Evolutionary conservation across 2,113 vertebrate genomes (phyloP), one percentile per base, ranked within the genome.

Genomic region (Eptesicus fuscus): DNA sequence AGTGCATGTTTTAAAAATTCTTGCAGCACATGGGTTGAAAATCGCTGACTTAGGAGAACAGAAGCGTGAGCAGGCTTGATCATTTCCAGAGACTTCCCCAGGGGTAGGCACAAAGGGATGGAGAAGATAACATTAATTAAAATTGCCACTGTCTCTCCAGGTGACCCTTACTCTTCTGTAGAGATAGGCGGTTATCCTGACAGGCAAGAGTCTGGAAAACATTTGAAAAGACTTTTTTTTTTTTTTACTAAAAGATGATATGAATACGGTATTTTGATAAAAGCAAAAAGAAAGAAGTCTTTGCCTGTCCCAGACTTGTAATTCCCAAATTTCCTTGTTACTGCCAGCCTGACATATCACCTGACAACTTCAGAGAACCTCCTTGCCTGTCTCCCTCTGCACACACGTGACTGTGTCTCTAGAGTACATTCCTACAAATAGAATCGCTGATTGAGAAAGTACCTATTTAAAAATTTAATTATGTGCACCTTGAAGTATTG

Each of bases 101-200:
- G 69, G 67, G 77, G 35, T 35, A 16, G 20, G 37, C 44, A 59
- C 51, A 86, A 73, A 59, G 37, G 35, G 17, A 85, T 78, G 7
- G 35, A 82, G 70, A 93, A 59, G 23, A 44, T 85, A 93, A 83
- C 65, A 73, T 82, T 82, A 87, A 92, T 96, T 93, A 88, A 95
- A 35, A 32, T 32, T 74, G 42, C 22, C 44, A 1, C 65, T 0
- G 0, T 93, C 83, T 78, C 87, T 90, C 51, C 84, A 94, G 79
- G 40, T 95, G 56, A 76, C 13, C 69, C 6, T 83, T 49, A 20
- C 17, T 59, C 28, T 90, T 87, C 51, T 56, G 49, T 79, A 6
- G 59, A 65, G 42, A 63, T 30, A 93, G 40, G 84, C 25, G 88
- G n/a, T 77, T 82, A 74, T 82, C 20, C 78, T 49, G 35, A 79